Conservation (phyloP, 2,888 invertebrate species). For the Endomychus coccineus region DNA sequence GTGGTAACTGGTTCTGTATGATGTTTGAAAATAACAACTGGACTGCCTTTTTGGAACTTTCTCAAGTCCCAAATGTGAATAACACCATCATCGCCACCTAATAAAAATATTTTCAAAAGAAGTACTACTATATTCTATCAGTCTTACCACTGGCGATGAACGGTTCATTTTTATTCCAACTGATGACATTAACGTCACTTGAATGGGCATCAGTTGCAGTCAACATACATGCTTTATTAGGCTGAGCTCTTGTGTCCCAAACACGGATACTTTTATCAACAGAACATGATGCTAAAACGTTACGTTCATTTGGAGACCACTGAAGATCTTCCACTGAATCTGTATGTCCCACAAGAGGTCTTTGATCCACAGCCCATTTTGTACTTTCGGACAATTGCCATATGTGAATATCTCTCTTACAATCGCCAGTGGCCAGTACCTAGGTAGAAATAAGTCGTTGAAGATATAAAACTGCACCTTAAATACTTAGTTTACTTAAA, state of each 20-base stretch:
- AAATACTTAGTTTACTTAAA: too few relatives aligned
- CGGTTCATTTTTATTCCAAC: constrained; percentile 90
- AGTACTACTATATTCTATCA: too few relatives aligned
- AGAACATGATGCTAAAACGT: constrained; percentile 84
- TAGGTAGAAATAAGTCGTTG: constrained; percentile 39
- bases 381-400: constrained; percentile 79
- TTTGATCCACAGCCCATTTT: constrained; percentile 85
- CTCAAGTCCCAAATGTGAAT: constrained; percentile 94
- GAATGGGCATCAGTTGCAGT: constrained; percentile 79
- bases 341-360: constrained; percentile 80
- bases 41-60: constrained; percentile 66
- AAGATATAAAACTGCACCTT: too few relatives aligned
- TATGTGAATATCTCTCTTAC: constrained; percentile 84
- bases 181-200: constrained; percentile 93
- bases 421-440: constrained; percentile 91
- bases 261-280: constrained; percentile 86
- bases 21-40: constrained; percentile 92
- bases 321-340: constrained; percentile 96
- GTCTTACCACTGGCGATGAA: constrained; percentile 72
- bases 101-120: not conserved
- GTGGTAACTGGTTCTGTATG: constrained; percentile 91
- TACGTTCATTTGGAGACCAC: constrained; percentile 94
- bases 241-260: constrained; percentile 88
- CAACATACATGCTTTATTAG: constrained; percentile 86
- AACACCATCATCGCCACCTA: constrained; percentile 92